Evolutionary conservation across 2,113 vertebrate genomes (phyloP).

Genomic region (Lepidothrix coronata): DNA sequence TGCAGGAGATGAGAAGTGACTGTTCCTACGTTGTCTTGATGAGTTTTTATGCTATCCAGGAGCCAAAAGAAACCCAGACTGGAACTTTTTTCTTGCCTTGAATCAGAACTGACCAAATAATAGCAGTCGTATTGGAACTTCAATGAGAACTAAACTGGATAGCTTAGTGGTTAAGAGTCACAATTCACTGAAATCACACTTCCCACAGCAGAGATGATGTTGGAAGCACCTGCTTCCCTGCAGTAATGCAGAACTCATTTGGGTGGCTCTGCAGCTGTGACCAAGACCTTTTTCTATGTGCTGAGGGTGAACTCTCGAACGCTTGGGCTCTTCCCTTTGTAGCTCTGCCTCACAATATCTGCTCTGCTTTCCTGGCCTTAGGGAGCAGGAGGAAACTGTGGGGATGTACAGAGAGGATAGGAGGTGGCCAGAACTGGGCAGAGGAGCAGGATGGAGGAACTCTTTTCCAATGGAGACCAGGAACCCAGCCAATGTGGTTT

Average conservation of each 20-base stretch:
- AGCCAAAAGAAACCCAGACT: not conserved
- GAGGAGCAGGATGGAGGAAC: not conserved
- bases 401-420: not conserved
- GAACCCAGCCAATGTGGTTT: not conserved
- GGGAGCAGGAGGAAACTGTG: not conserved
- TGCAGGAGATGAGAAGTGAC: not conserved
- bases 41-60: not conserved
- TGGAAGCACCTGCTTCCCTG: not conserved
- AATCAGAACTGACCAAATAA: not conserved
- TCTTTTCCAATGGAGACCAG: not conserved
- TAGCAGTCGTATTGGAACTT: accelerated
- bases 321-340: accelerated
- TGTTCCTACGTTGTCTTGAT: not conserved
- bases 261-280: not conserved
- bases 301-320: not conserved
- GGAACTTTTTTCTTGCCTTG: not conserved
- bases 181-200: not conserved
- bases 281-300: not conserved
- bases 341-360: not conserved
- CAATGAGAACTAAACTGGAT: not conserved
- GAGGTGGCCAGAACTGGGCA: not conserved
- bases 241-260: not conserved
- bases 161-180: not conserved
- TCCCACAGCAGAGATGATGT: not conserved
- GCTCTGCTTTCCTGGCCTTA: not conserved